A percentile compares a stretch with the other conserved stretches of the same genome.
phyloP scores from a whole-genome alignment of 2,797 vertebrate species.

The Avahi laniger region DNA sequence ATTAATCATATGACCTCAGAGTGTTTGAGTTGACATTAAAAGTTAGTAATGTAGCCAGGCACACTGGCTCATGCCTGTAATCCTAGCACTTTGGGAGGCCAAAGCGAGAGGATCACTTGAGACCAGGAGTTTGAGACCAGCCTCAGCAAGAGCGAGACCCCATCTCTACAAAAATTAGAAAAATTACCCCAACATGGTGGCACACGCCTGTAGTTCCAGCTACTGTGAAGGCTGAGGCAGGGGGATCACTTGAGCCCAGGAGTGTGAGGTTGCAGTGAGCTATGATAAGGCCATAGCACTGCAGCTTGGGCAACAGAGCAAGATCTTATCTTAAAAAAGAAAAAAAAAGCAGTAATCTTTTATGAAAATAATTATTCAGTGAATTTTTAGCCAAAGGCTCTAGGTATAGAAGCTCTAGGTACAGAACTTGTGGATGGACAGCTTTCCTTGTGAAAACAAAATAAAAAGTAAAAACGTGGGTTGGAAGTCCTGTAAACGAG shows the following conservation, averaged over 20 bases:
- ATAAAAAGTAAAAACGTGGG: not conserved
- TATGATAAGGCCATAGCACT: not conserved
- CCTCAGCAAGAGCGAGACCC: not conserved
- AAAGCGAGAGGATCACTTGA: not conserved
- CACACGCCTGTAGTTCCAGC: not conserved
- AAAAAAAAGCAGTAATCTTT: not conserved
- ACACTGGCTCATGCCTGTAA: not conserved
- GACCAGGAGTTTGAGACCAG: not conserved
- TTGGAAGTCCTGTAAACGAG: not conserved
- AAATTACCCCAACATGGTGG: not conserved
- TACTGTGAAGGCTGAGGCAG: not conserved
- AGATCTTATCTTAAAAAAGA: not conserved
- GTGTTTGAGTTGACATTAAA: constrained; percentile 55
- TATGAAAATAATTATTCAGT: constrained; percentile 37
- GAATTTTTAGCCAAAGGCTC: not conserved
- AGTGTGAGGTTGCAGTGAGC: not conserved
- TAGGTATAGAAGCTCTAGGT: not conserved
- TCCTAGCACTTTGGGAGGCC: not conserved
- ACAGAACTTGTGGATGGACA: not conserved
- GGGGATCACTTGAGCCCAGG: not conserved
- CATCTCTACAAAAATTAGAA: not conserved
- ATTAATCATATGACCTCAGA: constrained; percentile 58
- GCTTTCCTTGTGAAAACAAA: not conserved
- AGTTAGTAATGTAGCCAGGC: not conserved
- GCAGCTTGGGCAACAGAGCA: not conserved